These are phyloP conservation scores for Notodonta ziczac DNA, from an alignment of 2,888 invertebrate species.

Conservation along the genomic window DNA sequence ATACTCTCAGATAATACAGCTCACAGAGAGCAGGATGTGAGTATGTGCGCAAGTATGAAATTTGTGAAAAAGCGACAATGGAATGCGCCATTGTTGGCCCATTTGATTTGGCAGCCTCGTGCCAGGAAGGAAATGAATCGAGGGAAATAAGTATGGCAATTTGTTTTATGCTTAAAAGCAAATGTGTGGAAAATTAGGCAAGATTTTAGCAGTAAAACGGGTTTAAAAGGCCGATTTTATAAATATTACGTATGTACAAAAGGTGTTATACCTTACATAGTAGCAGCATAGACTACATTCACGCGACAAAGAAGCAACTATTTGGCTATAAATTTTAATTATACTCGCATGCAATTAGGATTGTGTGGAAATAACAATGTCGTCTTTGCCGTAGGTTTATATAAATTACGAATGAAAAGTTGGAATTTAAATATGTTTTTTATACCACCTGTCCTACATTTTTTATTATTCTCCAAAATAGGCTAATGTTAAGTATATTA, in stretches of 20 bases:
- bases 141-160: slow-evolving; percentile 46
- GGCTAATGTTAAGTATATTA: background rate
- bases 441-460: too few species aligned
- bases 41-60: slow-evolving; percentile 51
- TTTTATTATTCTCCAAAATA: too few species aligned
- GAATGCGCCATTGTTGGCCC: slow-evolving; percentile 34
- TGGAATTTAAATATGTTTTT: too few species aligned
- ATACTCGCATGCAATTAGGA: too few species aligned
- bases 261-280: too few species aligned
- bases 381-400: background rate
- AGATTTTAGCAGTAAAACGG: slow-evolving; percentile 4
- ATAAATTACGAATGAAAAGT: too few species aligned
- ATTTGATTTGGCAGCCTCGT: slow-evolving; percentile 46
- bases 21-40: slow-evolving; percentile 65
- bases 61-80: slow-evolving; percentile 48
- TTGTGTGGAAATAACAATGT: too few species aligned
- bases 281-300: too few species aligned
- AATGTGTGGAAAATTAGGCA: slow-evolving; percentile 21
- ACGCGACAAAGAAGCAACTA: too few species aligned
- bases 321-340: too few species aligned
- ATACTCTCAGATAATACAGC: slow-evolving; percentile 64
- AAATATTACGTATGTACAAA: too few species aligned
- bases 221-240: background rate
- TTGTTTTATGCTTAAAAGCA: slow-evolving; percentile 35
- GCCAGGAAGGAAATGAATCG: slow-evolving; percentile 54